A percentile compares a stretch with the other conserved stretches of the same genome.
Conservation (phyloP, 2,797 vertebrate species). For the Cyclura pinguis region DNA sequence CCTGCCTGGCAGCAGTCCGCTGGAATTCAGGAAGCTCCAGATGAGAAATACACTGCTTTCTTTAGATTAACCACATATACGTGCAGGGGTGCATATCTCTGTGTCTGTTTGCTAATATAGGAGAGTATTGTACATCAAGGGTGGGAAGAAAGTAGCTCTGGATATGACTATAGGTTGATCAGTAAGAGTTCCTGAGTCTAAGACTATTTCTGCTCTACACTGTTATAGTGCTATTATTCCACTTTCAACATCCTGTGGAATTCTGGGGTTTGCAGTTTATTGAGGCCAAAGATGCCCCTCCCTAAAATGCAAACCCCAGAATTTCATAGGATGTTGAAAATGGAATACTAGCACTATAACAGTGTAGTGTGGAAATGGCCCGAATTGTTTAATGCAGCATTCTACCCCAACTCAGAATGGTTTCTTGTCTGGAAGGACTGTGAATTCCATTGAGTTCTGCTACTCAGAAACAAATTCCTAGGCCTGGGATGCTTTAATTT, state of each 20-base stretch:
- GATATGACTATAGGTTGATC: not conserved
- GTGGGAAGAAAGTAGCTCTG: not conserved
- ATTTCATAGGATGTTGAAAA: no score
- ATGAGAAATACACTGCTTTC: not conserved
- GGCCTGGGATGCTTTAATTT: not conserved
- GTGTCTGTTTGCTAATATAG: not conserved
- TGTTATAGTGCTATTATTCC: no score
- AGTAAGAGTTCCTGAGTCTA: not conserved
- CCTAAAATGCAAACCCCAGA: no score
- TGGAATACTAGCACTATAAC: no score
- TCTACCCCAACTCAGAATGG: not conserved
- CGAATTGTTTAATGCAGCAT: no score
- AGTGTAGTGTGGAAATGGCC: no score
- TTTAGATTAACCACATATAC: not conserved
- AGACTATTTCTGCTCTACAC: no score
- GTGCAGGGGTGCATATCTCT: not conserved
- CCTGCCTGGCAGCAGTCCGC: not conserved
- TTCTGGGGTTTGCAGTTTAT: no score
- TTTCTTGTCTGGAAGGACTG: not conserved
- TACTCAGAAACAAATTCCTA: not conserved
- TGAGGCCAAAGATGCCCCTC: no score
- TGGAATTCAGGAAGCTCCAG: not conserved
- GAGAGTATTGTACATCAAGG: not conserved
- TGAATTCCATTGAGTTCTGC: not conserved
- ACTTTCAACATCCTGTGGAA: no score